These are phyloP conservation scores for Hydrozoanthus gracilis DNA, from an alignment of 92 coral and sea anemone species.

Conservation along the genomic window DNA sequence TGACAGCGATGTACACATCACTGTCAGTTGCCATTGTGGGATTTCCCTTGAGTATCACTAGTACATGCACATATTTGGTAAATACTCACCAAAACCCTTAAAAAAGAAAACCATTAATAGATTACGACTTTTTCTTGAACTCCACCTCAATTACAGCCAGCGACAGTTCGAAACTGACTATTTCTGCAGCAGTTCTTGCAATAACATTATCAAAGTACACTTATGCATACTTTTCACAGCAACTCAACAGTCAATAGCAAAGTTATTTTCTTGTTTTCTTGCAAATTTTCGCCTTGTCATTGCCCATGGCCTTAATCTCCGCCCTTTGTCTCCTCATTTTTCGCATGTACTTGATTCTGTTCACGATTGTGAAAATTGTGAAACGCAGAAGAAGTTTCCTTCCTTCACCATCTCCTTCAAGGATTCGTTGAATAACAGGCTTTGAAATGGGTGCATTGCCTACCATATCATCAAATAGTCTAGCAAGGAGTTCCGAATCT, in stretches of 20 bases:
- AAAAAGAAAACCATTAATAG: background rate
- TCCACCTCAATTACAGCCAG: slow-evolving; percentile 15
- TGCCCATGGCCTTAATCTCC: slow-evolving; percentile 1
- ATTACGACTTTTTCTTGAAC: slow-evolving; percentile 3
- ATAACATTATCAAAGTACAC: slow-evolving; percentile 8
- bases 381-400: slow-evolving; percentile 18
- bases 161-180: slow-evolving; percentile 17
- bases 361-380: slow-evolving; percentile 20
- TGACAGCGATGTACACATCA: too few relatives aligned
- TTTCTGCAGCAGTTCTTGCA: slow-evolving; percentile 19
- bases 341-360: slow-evolving; percentile 24
- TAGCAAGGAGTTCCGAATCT: slow-evolving; percentile 9
- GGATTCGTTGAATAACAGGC: background rate
- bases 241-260: background rate
- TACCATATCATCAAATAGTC: slow-evolving; percentile 16
- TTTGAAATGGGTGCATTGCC: slow-evolving; percentile 14
- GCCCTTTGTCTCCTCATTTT: slow-evolving; percentile 20
- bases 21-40: too few relatives aligned
- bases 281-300: slow-evolving; percentile 5
- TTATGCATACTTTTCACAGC: background rate
- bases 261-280: slow-evolving; percentile 19
- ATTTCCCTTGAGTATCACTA: too few relatives aligned
- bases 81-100: too few relatives aligned
- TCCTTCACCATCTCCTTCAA: background rate
- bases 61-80: too few relatives aligned